Conservation (phyloP, 2,888 invertebrate species). For the Serripes groenlandicus region DNA sequence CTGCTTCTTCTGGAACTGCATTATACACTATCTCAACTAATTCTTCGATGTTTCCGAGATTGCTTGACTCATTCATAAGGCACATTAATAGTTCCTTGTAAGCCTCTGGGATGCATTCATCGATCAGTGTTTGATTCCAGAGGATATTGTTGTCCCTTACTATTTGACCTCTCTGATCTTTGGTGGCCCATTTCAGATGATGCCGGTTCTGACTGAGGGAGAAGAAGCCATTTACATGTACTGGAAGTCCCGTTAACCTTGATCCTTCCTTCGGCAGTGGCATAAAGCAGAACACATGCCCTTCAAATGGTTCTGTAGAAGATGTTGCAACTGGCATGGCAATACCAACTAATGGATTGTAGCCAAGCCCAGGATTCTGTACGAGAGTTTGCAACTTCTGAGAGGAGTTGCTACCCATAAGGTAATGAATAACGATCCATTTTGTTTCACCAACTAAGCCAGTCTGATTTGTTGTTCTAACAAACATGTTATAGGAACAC, state of each 20-base stretch:
- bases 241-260: constrained; percentile 81
- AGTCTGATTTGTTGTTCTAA: background rate
- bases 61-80: background rate
- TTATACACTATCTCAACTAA: constrained; percentile 37
- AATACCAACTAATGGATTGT: constrained; percentile 48
- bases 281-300: constrained; percentile 76
- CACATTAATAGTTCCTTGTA: constrained; percentile 47
- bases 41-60: constrained; percentile 27
- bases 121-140: constrained; percentile 80
- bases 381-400: constrained; percentile 26
- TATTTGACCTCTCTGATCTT: constrained; percentile 58
- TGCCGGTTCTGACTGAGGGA: constrained; percentile 81
- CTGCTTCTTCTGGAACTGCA: constrained; percentile 49
- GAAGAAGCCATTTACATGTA: constrained; percentile 84
- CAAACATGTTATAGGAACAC: background rate
- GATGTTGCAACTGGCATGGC: constrained; percentile 28
- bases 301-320: constrained; percentile 23
- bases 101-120: constrained; percentile 75
- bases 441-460: background rate
- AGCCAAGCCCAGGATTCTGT: constrained; percentile 20
- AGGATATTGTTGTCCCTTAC: constrained; percentile 69
- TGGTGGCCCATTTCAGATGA: constrained; percentile 83
- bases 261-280: constrained; percentile 79
- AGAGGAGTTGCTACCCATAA: constrained; percentile 40
- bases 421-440: constrained; percentile 44